Percentiles rank a stretch among this genome's conserved stretches.
phyloP scores from a whole-genome alignment of 1,140 invertebrate species.

The Cyphomyrmex costatus region DNA sequence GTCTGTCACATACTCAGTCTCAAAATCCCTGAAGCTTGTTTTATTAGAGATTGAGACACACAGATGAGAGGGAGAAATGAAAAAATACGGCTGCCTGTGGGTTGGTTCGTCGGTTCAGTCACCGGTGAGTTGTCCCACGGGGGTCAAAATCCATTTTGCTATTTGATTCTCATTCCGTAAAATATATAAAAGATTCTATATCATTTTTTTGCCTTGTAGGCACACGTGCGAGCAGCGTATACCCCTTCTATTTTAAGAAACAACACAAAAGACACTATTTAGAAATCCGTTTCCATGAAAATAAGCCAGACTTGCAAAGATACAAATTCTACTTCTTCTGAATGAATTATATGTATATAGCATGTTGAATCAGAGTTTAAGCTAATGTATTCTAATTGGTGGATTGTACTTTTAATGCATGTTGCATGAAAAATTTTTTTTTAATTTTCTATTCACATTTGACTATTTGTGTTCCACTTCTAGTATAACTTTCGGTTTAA shows the following conservation, averaged over 20 bases:
- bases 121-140: conserved; percentile 86
- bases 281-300: conserved; percentile 84
- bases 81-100: conserved; percentile 86
- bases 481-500: neutral
- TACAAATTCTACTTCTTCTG: conserved; percentile 9
- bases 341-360: conserved; percentile 20
- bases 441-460: conserved; percentile 19
- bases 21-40: conserved; percentile 86
- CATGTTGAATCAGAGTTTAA: conserved; percentile 16
- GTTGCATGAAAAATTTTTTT: conserved; percentile 46
- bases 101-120: conserved; percentile 84
- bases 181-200: conserved; percentile 7
- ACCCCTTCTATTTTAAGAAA: neutral
- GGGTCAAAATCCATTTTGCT: conserved; percentile 82
- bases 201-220: neutral
- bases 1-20: conserved; percentile 86
- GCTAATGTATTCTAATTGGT: conserved; percentile 13
- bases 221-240: conserved; percentile 6
- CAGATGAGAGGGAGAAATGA: conserved; percentile 85
- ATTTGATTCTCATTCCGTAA: conserved; percentile 56
- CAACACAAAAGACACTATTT: conserved; percentile 34
- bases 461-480: neutral
- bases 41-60: conserved; percentile 86
- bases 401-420: conserved; percentile 39
- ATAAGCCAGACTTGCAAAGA: conserved; percentile 82